Conservation (phyloP, 2,888 invertebrate genomes). For the Drosophila nigritarsus region DNA sequence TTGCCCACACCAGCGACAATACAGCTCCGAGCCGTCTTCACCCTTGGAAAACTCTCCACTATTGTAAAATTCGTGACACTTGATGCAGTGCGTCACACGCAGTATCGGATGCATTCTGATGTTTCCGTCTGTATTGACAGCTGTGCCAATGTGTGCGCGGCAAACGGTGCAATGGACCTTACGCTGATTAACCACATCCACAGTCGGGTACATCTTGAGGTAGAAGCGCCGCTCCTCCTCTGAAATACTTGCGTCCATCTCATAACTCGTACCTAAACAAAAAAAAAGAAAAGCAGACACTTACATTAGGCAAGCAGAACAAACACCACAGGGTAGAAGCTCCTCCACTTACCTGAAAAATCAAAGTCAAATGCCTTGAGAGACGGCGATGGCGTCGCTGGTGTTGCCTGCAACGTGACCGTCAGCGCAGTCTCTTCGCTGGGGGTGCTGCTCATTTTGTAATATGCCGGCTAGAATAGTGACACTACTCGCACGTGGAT, state of each 20-base stretch:
- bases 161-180: constrained; percentile 91
- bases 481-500: constrained; percentile 40
- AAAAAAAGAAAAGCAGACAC: constrained; percentile 27
- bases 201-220: constrained; percentile 86
- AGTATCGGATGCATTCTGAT: constrained; percentile 91
- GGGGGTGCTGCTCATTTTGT: constrained; percentile 53
- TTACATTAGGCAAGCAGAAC: constrained; percentile 6
- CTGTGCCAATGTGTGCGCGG: constrained; percentile 90
- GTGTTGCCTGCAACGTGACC: constrained; percentile 30
- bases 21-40: constrained; percentile 92
- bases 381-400: constrained; percentile 58
- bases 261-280: constrained; percentile 76
- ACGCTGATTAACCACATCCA: constrained; percentile 87
- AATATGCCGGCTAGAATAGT: constrained; percentile 6
- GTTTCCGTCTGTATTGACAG: constrained; percentile 87
- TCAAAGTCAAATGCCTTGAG: constrained; percentile 57
- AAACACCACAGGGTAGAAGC: background rate
- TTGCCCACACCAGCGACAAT: constrained; percentile 94
- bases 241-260: constrained; percentile 86
- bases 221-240: constrained; percentile 87
- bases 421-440: constrained; percentile 34
- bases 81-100: constrained; percentile 89
- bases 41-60: constrained; percentile 93
- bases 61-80: constrained; percentile 91
- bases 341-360: constrained; percentile 54